phyloP scores from a whole-genome alignment of 2,113 vertebrate genomes.

The Esox niger region DNA sequence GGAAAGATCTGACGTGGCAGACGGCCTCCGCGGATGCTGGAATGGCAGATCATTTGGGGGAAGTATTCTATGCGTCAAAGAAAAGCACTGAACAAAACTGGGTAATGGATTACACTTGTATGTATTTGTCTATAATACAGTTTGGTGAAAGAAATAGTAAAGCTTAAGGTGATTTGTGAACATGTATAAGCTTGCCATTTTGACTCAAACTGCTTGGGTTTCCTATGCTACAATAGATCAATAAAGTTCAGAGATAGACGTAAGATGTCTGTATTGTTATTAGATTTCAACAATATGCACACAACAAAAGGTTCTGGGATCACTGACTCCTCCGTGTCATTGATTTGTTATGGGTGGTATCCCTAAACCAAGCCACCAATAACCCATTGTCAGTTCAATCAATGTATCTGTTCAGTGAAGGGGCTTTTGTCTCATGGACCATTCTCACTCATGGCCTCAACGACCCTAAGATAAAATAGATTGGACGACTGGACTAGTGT shows the following conservation, averaged over 20 bases:
- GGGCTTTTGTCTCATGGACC: constrained; percentile 39
- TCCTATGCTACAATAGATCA: neutral
- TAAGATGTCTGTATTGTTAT: neutral
- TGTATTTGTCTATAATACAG: neutral
- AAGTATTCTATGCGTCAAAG: too few relatives aligned
- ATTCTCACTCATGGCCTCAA: constrained; percentile 14
- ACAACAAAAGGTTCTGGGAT: constrained; percentile 35
- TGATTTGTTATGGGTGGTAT: constrained; percentile 56
- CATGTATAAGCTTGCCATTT: too few relatives aligned
- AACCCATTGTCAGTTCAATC: constrained; percentile 25
- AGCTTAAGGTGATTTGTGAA: too few relatives aligned
- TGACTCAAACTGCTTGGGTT: too few relatives aligned
- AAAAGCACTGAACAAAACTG: too few relatives aligned
- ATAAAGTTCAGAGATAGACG: neutral
- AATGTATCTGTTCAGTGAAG: constrained; percentile 22
- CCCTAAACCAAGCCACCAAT: constrained; percentile 42
- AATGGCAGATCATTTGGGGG: too few relatives aligned
- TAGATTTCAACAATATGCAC: neutral
- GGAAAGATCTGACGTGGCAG: neutral
- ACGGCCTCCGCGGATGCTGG: neutral
- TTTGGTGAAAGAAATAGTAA: too few relatives aligned
- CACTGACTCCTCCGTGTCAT: constrained; percentile 49
- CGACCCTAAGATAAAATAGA: constrained; percentile 29
- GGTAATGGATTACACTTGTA: neutral
- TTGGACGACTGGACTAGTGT: too few relatives aligned